A percentile compares a stretch with the other conserved stretches of the same genome.
phyloP scores from a whole-genome alignment of 2,113 vertebrate species.

The Megaceryle maxima region DNA sequence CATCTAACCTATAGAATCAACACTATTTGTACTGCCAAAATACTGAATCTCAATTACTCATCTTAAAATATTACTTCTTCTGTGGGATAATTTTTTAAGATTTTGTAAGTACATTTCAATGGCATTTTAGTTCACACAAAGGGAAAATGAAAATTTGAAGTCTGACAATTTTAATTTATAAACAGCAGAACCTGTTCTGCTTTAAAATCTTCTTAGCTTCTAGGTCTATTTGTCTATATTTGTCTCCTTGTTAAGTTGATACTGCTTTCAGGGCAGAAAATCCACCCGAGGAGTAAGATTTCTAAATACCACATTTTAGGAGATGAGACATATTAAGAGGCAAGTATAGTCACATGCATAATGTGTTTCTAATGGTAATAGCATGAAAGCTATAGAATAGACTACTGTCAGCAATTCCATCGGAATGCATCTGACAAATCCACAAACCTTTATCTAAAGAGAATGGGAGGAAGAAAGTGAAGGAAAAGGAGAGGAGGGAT shows the following conservation, averaged over 20 bases:
- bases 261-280: neutral
- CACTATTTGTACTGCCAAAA: neutral
- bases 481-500: neutral
- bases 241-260: neutral
- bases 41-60: neutral
- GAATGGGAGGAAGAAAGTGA: neutral
- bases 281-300: neutral
- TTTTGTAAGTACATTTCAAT: neutral
- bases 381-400: neutral
- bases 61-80: neutral
- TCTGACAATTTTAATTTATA: neutral
- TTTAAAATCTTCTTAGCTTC: neutral
- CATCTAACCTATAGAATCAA: neutral
- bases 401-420: neutral
- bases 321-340: neutral
- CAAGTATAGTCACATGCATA: neutral
- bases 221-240: neutral
- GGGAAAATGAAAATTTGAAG: neutral
- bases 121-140: neutral
- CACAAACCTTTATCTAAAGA: neutral
- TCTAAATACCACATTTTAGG: neutral
- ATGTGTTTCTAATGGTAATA: slow-evolving; percentile 1
- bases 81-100: neutral
- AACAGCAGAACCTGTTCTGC: neutral
- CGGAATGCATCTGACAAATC: neutral